Evolutionary conservation across 2,888 invertebrate species (phyloP).

Genomic region (Dione juno): DNA sequence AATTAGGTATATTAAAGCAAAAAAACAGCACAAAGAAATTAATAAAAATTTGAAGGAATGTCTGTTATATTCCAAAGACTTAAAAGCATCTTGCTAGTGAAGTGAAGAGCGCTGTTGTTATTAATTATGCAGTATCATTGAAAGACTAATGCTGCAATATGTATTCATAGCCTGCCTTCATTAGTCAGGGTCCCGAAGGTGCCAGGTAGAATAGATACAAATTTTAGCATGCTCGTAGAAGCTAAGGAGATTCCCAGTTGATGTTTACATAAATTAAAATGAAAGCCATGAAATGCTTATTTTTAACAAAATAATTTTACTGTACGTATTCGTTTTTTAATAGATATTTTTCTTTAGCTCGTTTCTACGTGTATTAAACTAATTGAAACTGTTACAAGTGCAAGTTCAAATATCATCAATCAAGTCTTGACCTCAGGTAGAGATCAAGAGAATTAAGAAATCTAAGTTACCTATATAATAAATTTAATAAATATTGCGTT

Average conservation of each 20-base stretch:
- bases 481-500: too few species aligned
- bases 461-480: neutral
- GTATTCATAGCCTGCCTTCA: constrained; percentile 74
- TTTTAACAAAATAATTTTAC: neutral
- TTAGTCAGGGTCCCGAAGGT: constrained; percentile 57
- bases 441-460: neutral
- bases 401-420: constrained; percentile 7
- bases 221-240: constrained; percentile 53
- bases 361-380: neutral
- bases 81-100: constrained; percentile 48
- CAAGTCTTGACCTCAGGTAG: neutral
- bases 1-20: neutral
- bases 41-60: neutral
- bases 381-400: constrained; percentile 2
- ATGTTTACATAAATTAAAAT: constrained; percentile 9
- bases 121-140: constrained; percentile 70
- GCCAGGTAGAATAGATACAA: constrained; percentile 54
- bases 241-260: constrained; percentile 26
- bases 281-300: neutral
- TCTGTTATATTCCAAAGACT: constrained; percentile 25
- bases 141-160: constrained; percentile 69
- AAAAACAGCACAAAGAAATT: neutral
- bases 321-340: too few species aligned
- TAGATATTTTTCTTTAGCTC: too few species aligned
- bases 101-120: constrained; percentile 61